Evolutionary conservation across 2,888 invertebrate species (phyloP), one percentile per base, ranked within the genome.

Genomic region (Drosophila mimetica): DNA sequence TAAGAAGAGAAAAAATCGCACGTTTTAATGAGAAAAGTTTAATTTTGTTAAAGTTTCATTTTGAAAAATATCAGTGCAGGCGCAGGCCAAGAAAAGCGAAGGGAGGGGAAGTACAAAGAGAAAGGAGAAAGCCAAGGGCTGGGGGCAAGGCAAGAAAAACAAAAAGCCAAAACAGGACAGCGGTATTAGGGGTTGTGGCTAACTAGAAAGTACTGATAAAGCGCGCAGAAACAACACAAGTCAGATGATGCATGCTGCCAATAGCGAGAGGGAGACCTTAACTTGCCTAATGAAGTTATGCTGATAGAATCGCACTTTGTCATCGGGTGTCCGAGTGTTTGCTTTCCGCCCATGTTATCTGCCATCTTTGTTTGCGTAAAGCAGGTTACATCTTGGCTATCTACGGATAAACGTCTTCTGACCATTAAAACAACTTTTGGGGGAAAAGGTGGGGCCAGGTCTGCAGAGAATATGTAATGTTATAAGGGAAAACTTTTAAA

Each of bases 1-100:
- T 52, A 51, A 39, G 34, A 9, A 64, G 57, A 32, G 70, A 75
- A 73, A 77, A 77, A 79, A 85, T 83, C 78, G 88, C 89, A 89
- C 88, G 86, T 90, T 90, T 90, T 90, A 90, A 90, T 90, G 90
- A 90, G 90, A 90, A 90, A 90, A 90, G 90, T 90, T 90, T 89
- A 89, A 90, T 90, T 89, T 87, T 83, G 89, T 89, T 86, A 85
- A 86, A 90, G 76, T 88, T 89, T 82, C 89, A 82, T 83, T 89
- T 89, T 79, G 75, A 81, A 88, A 86, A 85, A 79, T 81, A 77
- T 85, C 86, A 77, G 78, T 74, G 70, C 79, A 66, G 77, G 67
- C 83, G 60, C 76, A 79, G 61, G 37, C 16, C 46, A 46, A 7
- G 34, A 8, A 9, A 18, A 16, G 41, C 28, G 37, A 39, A 6